phyloP scores from a whole-genome alignment of 2,797 vertebrate species.

The Ambastaia sidthimunki region DNA sequence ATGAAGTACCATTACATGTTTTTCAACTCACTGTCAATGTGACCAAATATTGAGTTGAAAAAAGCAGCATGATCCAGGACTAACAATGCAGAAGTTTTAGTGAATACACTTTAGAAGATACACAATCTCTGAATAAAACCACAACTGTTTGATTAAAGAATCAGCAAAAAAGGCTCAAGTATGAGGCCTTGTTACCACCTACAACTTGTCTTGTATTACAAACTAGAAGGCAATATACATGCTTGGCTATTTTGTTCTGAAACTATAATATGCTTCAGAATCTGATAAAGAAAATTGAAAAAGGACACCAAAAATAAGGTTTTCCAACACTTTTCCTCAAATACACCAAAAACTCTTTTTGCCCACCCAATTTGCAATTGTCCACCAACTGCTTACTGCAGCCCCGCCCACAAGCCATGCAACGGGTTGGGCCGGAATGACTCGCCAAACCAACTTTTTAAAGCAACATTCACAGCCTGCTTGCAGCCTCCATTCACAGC shows the following conservation, averaged over 20 bases:
- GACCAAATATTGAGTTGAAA: slow-evolving; percentile 5
- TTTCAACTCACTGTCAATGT: slow-evolving; percentile 38
- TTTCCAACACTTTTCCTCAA: too few relatives aligned
- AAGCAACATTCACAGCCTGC: too few relatives aligned
- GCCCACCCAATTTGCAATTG: too few relatives aligned
- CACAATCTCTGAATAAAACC: slow-evolving; percentile 41
- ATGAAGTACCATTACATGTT: slow-evolving; percentile 47
- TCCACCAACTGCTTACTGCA: too few relatives aligned
- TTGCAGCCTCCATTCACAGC: too few relatives aligned
- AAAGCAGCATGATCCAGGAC: slow-evolving; percentile 34
- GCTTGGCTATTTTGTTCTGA: too few relatives aligned
- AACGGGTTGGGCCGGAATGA: too few relatives aligned
- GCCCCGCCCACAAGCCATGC: too few relatives aligned
- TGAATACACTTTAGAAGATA: slow-evolving; percentile 30
- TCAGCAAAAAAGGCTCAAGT: slow-evolving; percentile 40
- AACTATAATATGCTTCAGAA: background rate
- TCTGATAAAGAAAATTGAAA: background rate
- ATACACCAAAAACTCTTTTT: too few relatives aligned
- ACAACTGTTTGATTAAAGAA: slow-evolving; percentile 49
- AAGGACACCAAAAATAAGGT: too few relatives aligned
- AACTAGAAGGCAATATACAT: background rate
- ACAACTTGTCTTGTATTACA: slow-evolving; percentile 27
- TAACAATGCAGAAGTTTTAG: slow-evolving; percentile 37
- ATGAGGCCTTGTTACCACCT: slow-evolving; percentile 1
- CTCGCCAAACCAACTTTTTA: too few relatives aligned